Conservation (phyloP, 2,113 vertebrate genomes). For the Esox niger region DNA sequence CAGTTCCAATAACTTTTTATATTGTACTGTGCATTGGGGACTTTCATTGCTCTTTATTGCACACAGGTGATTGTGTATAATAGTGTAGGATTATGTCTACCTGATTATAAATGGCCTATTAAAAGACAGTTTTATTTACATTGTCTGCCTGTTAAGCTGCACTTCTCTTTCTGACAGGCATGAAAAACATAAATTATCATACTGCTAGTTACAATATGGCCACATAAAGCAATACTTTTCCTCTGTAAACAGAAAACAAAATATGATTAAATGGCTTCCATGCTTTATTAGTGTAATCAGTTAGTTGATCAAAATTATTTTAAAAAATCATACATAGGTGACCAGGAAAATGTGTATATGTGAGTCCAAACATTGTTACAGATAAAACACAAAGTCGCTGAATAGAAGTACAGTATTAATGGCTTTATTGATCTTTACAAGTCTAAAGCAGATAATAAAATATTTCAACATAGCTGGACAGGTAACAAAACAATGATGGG, state of each 20-base stretch:
- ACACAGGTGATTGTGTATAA: background rate
- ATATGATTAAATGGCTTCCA: too few relatives aligned
- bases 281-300: background rate
- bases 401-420: conserved; percentile 50
- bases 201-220: too few relatives aligned
- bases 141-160: background rate
- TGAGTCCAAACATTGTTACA: conserved; percentile 12
- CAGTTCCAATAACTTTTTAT: too few relatives aligned
- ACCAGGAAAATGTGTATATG: background rate
- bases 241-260: too few relatives aligned
- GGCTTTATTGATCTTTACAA: conserved; percentile 60
- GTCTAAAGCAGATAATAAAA: conserved; percentile 60
- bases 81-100: background rate
- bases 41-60: too few relatives aligned
- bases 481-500: conserved; percentile 45
- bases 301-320: background rate
- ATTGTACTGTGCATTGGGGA: too few relatives aligned
- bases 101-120: too few relatives aligned
- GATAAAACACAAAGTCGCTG: conserved; percentile 53
- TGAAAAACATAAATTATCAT: background rate
- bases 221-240: too few relatives aligned
- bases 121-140: background rate
- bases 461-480: conserved; percentile 33
- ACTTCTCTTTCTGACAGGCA: background rate
- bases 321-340: background rate